Percentiles rank a stretch among this genome's conserved stretches.
Evolutionary conservation across 1,140 invertebrate species (phyloP).

Genomic region (Saccostrea glomerata): DNA sequence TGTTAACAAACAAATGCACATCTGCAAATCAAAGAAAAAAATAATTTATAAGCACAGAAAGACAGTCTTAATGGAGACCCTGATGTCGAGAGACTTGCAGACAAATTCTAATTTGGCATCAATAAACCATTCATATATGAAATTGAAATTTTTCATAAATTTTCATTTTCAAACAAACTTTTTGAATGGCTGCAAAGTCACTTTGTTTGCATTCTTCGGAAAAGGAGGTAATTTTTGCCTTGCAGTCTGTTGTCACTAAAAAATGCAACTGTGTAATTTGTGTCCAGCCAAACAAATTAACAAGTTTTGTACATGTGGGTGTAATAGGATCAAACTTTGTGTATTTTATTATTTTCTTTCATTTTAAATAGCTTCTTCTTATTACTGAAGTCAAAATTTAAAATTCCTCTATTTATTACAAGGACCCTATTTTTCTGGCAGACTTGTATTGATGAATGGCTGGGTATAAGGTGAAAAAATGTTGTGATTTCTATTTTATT

Average conservation of each 20-base stretch:
- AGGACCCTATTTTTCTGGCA: not conserved
- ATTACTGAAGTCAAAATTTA: not conserved
- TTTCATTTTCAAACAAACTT: constrained; percentile 1
- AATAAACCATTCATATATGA: not conserved
- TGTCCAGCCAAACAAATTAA: not conserved
- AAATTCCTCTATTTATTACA: not conserved
- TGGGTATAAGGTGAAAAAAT: not conserved
- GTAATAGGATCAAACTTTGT: not conserved
- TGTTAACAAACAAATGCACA: not conserved
- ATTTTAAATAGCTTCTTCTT: not conserved
- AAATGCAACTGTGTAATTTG: not conserved
- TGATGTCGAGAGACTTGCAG: not conserved
- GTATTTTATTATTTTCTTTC: not conserved
- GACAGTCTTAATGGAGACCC: not conserved
- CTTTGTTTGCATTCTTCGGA: constrained; percentile 11
- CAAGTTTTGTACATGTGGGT: not conserved
- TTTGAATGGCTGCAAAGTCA: not conserved
- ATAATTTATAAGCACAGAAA: not conserved
- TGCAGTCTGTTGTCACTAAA: not conserved
- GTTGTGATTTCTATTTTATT: not conserved
- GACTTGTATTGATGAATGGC: constrained; percentile 3
- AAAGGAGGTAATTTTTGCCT: not conserved
- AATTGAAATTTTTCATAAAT: constrained; percentile 20
- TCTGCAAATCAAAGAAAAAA: not conserved
- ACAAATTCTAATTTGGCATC: not conserved